Base-by-base conservation (phyloP, 2,888 invertebrate genomes). In the Metopia argyrocephala region DNA sequence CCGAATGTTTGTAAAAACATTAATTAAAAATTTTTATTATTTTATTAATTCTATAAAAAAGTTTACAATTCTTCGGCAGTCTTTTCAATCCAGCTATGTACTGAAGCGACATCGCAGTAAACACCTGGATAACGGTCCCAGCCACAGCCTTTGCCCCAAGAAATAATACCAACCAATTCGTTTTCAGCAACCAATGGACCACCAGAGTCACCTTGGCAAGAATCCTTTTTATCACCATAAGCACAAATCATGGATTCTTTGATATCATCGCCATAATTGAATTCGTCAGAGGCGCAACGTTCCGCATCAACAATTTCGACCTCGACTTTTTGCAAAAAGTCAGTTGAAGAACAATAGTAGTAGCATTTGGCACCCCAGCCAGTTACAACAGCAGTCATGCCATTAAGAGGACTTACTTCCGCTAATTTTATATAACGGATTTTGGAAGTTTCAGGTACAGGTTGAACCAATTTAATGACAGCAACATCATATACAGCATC, bases 171-270 rank as follows among this genome's bases (percentile, higher is more conserved):
- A 2, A 88, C 85, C 3, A 87, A 84, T 68, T 85, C 6, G 4
- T 76, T 71, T 2, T 82, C 50, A 38, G 86, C 70, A 5, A 87
- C 87, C 82, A 89, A 69, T 64, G 91, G 91, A 23, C 91, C 91
- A 81, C 91, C 91, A 2, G 89, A 89, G 76, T 91, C 90, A 79
- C 90, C n/a, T n/a, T n/a, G n/a, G n/a, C n/a, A n/a, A n/a, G 88
- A 83, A 83, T 89, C 89, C 84, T 87, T 88, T 2, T 85, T 76
- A 46, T 84, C 85, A 45, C 80, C 84, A 45, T 76, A 65, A 28
- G 87, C 90, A 57, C 89, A 90, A 7, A 87, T 79, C 87, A 89
- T 90, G n/a, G 85, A 84, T 0, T 84, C 79, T 31, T 57, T 46
- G 5, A 86, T 82, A 21, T 81, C 46, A 1, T 88, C 86, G 0